These are phyloP conservation scores for Nothocercus julius DNA, from an alignment of 2,113 vertebrate genomes.

Conservation along the genomic window DNA sequence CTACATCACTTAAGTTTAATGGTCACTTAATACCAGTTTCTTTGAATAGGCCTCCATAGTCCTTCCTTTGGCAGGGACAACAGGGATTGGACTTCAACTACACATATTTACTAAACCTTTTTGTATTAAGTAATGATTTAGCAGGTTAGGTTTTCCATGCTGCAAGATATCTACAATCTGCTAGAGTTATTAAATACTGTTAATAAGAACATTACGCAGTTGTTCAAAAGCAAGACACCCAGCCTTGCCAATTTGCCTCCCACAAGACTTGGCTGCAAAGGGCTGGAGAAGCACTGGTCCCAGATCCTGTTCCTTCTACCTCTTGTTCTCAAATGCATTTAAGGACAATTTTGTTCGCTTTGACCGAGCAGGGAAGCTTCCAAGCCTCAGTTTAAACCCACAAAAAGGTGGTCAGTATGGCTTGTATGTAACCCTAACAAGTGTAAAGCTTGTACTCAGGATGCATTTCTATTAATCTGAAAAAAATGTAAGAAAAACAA, in stretches of 20 bases:
- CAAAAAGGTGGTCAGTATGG: neutral
- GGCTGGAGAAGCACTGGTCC: neutral
- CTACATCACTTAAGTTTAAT: neutral
- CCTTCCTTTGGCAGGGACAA: neutral
- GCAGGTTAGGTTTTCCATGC: neutral
- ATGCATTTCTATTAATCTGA: neutral
- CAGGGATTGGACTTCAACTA: neutral
- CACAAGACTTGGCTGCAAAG: neutral
- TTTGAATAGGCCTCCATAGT: neutral
- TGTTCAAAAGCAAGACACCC: neutral
- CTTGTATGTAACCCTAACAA: neutral
- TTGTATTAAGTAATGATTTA: neutral
- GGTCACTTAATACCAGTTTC: neutral
- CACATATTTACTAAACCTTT: neutral
- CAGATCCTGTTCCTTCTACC: neutral
- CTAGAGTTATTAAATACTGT: neutral
- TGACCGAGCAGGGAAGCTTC: neutral
- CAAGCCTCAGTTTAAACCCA: neutral
- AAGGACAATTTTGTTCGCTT: neutral
- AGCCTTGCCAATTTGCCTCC: neutral
- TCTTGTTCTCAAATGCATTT: neutral
- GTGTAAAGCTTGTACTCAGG: neutral
- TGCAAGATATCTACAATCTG: neutral
- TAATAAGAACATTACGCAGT: neutral
- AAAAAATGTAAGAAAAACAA: neutral